phyloP scores from a whole-genome alignment of 2,113 vertebrate genomes.

The Chascanopsetta lugubris region DNA sequence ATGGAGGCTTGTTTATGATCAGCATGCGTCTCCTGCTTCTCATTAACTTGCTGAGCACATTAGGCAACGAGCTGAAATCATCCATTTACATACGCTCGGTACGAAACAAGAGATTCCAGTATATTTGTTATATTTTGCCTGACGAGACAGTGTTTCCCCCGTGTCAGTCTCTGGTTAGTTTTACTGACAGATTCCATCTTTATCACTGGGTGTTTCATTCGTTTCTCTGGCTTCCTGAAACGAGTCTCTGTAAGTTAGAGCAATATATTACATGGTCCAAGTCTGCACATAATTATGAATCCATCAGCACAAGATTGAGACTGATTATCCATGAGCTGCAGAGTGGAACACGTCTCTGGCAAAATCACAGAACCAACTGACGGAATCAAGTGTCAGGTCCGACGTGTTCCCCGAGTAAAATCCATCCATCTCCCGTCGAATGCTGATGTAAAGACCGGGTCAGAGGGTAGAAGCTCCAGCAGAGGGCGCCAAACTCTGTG shows the following conservation, averaged over 20 bases:
- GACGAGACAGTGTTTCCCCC: not conserved
- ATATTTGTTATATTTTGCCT: not conserved
- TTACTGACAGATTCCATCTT: constrained; percentile 1
- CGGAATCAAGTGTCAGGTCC: not conserved
- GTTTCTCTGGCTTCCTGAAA: not conserved
- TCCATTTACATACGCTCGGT: not conserved
- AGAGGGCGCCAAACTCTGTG: no score
- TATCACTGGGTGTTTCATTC: not conserved
- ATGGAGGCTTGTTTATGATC: not conserved
- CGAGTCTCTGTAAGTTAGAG: not conserved
- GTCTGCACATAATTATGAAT: not conserved
- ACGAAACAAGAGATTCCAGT: not conserved
- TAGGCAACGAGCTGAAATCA: not conserved
- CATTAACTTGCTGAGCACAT: not conserved
- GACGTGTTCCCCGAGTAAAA: no score
- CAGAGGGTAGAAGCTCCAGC: no score
- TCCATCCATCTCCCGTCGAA: no score
- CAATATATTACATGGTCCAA: not conserved
- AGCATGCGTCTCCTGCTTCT: not conserved
- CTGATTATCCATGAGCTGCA: not conserved
- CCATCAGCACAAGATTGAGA: not conserved
- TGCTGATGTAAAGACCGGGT: no score
- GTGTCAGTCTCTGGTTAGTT: not conserved
- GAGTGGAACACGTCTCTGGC: not conserved
- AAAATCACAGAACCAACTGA: not conserved